phyloP scores from a whole-genome alignment of 1,140 invertebrate species.

The Nasonia longicornis region DNA sequence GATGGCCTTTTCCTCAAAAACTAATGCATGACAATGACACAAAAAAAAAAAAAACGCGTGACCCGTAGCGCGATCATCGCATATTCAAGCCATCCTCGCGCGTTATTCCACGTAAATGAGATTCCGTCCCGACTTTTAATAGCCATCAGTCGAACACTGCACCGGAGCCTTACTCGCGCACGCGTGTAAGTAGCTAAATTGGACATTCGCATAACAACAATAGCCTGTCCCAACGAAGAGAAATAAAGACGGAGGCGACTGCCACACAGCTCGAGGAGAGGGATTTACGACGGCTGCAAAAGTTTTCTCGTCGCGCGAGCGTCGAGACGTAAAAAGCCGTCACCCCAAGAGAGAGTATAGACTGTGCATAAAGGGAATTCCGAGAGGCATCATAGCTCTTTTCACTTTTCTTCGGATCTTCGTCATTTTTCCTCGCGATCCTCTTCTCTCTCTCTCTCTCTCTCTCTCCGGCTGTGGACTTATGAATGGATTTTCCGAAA shows the following conservation, averaged over 20 bases:
- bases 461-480: neutral
- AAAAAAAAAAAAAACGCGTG: too few relatives aligned
- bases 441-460: neutral
- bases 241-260: conserved; percentile 2
- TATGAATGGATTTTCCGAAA: too few relatives aligned
- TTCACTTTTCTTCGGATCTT: neutral
- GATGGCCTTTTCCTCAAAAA: too few relatives aligned
- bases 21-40: neutral
- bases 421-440: neutral
- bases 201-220: conserved; percentile 35
- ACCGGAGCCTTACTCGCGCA: neutral
- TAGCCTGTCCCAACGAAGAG: conserved; percentile 1
- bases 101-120: conserved; percentile 38
- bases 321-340: conserved; percentile 36
- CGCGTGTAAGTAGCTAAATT: conserved; percentile 39
- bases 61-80: neutral
- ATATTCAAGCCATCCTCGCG: conserved; percentile 24
- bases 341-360: conserved; percentile 2
- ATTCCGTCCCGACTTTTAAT: conserved; percentile 28
- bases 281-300: conserved; percentile 35
- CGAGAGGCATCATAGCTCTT: neutral
- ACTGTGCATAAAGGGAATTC: neutral
- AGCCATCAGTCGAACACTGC: neutral
- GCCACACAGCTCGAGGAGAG: neutral
- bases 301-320: conserved; percentile 17